Percentiles rank a stretch among this genome's conserved stretches.
Conservation (phyloP, 2,888 invertebrate genomes). For the Sinhomidia bicolor region DNA sequence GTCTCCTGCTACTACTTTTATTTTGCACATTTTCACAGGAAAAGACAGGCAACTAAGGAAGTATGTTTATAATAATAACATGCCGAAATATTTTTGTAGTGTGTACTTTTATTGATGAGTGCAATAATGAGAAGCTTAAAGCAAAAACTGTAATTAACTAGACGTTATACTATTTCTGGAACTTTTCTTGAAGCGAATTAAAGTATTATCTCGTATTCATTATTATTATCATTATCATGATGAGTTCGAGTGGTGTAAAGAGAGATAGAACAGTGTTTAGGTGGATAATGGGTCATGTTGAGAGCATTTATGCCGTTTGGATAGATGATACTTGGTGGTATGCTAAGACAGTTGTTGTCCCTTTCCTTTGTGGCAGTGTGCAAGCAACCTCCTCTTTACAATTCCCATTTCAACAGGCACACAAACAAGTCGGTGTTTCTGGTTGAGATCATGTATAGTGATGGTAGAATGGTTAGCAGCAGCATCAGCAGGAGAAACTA, state of each 20-base stretch:
- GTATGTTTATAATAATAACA: too few relatives aligned
- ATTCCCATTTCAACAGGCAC: slow-evolving; percentile 34
- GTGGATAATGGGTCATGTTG: slow-evolving; percentile 32
- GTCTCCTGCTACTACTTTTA: too few relatives aligned
- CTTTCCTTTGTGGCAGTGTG: neutral
- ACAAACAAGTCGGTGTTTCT: slow-evolving; percentile 15
- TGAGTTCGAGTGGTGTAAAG: neutral
- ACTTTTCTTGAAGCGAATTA: neutral
- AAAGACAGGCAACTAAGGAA: too few relatives aligned
- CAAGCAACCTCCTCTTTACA: slow-evolving; percentile 21
- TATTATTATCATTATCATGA: neutral
- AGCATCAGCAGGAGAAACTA: neutral
- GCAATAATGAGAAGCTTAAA: neutral
- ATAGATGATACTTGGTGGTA: neutral
- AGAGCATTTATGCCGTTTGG: neutral
- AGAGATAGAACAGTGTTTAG: neutral
- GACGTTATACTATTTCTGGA: slow-evolving; percentile 17
- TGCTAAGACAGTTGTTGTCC: neutral
- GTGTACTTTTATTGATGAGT: neutral
- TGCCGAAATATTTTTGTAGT: too few relatives aligned
- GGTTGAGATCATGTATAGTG: neutral
- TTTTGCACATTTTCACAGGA: too few relatives aligned
- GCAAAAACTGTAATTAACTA: slow-evolving; percentile 17
- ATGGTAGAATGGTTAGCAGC: too few relatives aligned
- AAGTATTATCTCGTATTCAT: neutral